phyloP scores from a whole-genome alignment of 2,113 vertebrate genomes.

The Willisornis vidua region DNA sequence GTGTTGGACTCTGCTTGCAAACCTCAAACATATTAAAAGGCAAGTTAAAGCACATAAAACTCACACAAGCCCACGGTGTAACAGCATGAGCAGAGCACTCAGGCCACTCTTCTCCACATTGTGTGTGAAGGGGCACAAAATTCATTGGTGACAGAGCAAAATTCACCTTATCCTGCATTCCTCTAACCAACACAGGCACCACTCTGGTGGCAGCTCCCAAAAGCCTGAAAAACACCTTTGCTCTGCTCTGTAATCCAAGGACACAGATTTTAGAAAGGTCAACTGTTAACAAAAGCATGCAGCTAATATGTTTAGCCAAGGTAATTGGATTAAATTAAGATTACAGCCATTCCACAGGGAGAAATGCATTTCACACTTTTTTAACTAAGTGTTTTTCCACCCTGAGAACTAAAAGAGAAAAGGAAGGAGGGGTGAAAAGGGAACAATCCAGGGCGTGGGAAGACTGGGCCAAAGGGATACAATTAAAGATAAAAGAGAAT shows the following conservation, averaged over 20 bases:
- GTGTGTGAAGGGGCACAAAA: not conserved
- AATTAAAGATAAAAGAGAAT: slow-evolving; percentile 65
- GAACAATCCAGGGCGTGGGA: slow-evolving; percentile 46
- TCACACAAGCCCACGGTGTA: not conserved
- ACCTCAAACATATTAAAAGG: slow-evolving; percentile 24
- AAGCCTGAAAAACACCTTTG: not conserved
- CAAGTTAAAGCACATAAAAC: not conserved
- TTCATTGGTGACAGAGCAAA: not conserved
- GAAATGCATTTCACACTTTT: slow-evolving; percentile 16
- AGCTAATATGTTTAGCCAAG: slow-evolving; percentile 16
- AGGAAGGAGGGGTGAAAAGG: slow-evolving; percentile 29
- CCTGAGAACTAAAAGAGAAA: not conserved
- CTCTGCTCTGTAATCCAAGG: not conserved
- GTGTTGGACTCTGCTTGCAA: not conserved
- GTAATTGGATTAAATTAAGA: slow-evolving; percentile 50
- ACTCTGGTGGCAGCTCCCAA: not conserved
- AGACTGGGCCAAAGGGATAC: slow-evolving; percentile 55
- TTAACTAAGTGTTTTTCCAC: not conserved
- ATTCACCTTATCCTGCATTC: not conserved
- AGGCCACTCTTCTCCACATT: not conserved
- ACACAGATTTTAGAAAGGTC: slow-evolving; percentile 24
- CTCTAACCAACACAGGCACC: not conserved
- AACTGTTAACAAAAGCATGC: slow-evolving; percentile 36
- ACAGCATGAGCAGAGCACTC: not conserved
- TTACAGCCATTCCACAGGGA: slow-evolving; percentile 28